These are phyloP conservation scores for Hirtodrosophila histrioides DNA, from an alignment of 2,888 invertebrate genomes.

Conservation along the genomic window DNA sequence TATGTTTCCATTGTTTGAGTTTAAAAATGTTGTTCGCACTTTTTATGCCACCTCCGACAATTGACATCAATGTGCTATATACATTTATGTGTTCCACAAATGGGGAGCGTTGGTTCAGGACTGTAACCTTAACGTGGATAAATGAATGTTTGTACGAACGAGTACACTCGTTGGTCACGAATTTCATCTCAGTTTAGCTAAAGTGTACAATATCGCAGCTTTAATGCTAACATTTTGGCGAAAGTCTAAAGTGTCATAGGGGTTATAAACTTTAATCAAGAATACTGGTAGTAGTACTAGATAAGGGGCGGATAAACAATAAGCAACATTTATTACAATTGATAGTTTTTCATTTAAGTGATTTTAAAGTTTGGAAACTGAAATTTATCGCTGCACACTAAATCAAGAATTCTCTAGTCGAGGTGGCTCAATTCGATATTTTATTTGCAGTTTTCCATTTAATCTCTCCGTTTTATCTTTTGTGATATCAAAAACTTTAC, in stretches of 20 bases:
- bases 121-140: conserved; percentile 8
- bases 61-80: conserved; percentile 45
- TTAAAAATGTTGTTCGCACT: conserved; percentile 58
- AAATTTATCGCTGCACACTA: too few species aligned
- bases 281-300: not conserved
- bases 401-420: too few species aligned
- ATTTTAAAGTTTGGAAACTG: too few species aligned
- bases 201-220: conserved; percentile 22
- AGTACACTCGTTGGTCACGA: conserved; percentile 24
- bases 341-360: too few species aligned
- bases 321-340: too few species aligned
- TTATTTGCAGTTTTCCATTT: too few species aligned
- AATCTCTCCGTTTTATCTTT: too few species aligned
- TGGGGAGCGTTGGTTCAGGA: conserved; percentile 3
- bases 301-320: too few species aligned
- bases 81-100: conserved; percentile 10
- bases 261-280: too few species aligned
- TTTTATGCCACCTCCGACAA: conserved; percentile 69
- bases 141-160: conserved; percentile 13
- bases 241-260: not conserved
- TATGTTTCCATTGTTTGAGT: conserved; percentile 52
- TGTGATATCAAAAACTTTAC: too few species aligned
- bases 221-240: not conserved
- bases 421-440: too few species aligned
- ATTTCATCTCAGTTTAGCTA: conserved; percentile 27